Conservation (phyloP, 2,797 vertebrate species). For the Pseudochromis fuscus region DNA sequence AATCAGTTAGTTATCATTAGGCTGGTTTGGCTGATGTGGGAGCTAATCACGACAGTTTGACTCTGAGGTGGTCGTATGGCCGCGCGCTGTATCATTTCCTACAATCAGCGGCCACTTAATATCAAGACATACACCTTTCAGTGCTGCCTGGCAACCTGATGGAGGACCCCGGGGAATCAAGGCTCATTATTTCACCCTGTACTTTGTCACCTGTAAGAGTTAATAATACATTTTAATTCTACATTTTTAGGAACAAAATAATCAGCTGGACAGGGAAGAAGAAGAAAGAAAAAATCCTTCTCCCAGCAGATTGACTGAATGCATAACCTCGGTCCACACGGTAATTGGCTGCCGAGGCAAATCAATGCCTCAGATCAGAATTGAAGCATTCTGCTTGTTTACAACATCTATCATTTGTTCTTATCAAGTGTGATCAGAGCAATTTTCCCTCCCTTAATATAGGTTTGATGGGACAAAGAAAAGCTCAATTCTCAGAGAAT, state of each 20-base stretch:
- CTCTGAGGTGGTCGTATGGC: constrained; percentile 37
- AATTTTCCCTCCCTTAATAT: constrained; percentile 83
- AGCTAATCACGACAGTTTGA: constrained; percentile 61
- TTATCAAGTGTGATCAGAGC: constrained; percentile 83
- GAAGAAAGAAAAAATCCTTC: constrained; percentile 29
- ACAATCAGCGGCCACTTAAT: constrained; percentile 69
- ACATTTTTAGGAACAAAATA: constrained; percentile 26
- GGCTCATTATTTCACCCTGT: constrained; percentile 40
- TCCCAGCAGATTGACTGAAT: constrained; percentile 49
- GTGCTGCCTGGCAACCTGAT: constrained; percentile 40
- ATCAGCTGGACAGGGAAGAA: constrained; percentile 12
- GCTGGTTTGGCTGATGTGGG: constrained; percentile 44
- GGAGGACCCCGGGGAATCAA: constrained; percentile 43
- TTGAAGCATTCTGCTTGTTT: constrained; percentile 82
- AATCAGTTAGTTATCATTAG: constrained; percentile 36
- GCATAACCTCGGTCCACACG: constrained; percentile 64
- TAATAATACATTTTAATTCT: constrained; percentile 37
- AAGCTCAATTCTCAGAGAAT: constrained; percentile 84
- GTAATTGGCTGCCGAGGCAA: constrained; percentile 76
- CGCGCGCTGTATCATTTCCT: constrained; percentile 59
- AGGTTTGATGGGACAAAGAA: constrained; percentile 85
- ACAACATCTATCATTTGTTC: constrained; percentile 83
- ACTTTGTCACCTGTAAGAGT: constrained; percentile 11
- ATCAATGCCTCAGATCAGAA: constrained; percentile 78
- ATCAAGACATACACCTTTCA: constrained; percentile 53